Evolutionary conservation across 2,797 vertebrate genomes (phyloP).

Genomic region (Notolabrus celidotus): DNA sequence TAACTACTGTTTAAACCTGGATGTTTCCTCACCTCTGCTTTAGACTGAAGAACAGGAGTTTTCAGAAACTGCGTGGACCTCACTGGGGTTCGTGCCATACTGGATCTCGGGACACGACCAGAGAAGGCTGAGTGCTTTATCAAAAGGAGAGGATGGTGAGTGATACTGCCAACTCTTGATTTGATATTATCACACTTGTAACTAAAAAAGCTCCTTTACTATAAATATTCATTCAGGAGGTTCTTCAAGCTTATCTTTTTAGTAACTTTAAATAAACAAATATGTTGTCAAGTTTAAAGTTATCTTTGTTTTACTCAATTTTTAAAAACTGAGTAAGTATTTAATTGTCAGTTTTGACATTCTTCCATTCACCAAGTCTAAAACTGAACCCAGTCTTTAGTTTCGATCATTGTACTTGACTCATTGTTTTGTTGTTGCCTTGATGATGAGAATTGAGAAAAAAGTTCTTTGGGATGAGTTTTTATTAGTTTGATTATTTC

Average conservation of each 20-base stretch:
- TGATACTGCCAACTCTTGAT: constrained; percentile 29
- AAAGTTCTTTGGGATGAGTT: no score
- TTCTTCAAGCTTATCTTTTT: no score
- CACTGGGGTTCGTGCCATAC: constrained; percentile 24
- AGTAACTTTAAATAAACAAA: no score
- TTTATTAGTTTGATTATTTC: no score
- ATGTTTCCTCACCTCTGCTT: constrained; percentile 29
- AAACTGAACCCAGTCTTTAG: background rate
- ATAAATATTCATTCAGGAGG: background rate
- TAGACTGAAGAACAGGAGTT: constrained; percentile 7
- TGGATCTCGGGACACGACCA: constrained; percentile 45
- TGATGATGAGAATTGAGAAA: no score
- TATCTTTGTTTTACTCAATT: background rate
- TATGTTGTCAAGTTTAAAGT: no score
- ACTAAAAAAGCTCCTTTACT: background rate
- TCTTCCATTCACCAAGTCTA: background rate
- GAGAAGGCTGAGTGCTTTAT: constrained; percentile 30
- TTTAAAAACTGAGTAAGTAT: background rate
- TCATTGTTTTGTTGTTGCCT: background rate
- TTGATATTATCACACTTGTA: constrained; percentile 1
- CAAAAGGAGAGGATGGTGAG: constrained; percentile 79
- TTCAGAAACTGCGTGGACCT: constrained; percentile 29
- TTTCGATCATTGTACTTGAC: background rate
- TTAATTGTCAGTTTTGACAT: background rate
- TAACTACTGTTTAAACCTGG: constrained; percentile 54